Conservation (phyloP, 1,140 invertebrate species). For the Pachypsylla venusta region DNA sequence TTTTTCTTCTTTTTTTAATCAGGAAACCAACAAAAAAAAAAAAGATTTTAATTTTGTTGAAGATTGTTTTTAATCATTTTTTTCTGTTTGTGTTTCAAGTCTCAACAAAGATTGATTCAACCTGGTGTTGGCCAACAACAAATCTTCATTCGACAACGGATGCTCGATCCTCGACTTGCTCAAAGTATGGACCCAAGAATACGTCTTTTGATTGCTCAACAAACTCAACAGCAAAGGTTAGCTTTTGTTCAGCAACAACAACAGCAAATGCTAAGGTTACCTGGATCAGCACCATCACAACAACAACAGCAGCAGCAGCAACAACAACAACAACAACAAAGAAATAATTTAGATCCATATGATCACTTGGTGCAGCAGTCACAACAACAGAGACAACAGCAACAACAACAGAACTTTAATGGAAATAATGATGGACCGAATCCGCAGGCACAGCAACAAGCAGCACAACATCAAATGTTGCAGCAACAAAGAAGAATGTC, state of each 20-base stretch:
- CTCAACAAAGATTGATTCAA: no score
- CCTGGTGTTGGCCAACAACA: no score
- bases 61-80: no score
- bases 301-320: conserved; percentile 22
- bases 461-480: conserved; percentile 21
- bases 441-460: conserved; percentile 27
- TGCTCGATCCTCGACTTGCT: not conserved
- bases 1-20: no score
- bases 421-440: conserved; percentile 22
- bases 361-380: conserved; percentile 25
- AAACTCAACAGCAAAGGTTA: conserved; percentile 7
- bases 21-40: no score
- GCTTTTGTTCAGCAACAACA: conserved; percentile 9
- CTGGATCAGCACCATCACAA: conserved; percentile 17
- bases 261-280: conserved; percentile 6
- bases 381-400: conserved; percentile 21
- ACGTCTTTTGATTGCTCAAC: conserved; percentile 13
- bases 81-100: no score
- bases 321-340: conserved; percentile 17
- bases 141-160: not conserved
- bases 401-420: conserved; percentile 24
- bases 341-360: conserved; percentile 25
- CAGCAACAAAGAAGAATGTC: conserved; percentile 32
- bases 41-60: no score
- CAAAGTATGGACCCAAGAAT: conserved; percentile 7